phyloP scores from a whole-genome alignment of 2,113 vertebrate species.

The Syrrhaptes paradoxus region DNA sequence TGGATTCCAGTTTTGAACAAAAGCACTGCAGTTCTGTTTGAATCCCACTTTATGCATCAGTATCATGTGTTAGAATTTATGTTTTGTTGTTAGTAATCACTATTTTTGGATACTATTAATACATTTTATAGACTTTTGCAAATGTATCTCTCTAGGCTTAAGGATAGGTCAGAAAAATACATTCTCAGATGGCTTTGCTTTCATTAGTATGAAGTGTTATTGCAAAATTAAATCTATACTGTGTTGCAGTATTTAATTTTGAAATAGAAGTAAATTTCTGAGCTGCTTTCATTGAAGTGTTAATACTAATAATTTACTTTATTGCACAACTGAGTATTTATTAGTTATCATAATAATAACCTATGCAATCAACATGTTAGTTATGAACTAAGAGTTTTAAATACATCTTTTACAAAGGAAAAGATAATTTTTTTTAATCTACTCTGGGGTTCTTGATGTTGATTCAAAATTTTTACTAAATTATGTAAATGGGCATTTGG shows the following conservation, averaged over 20 bases:
- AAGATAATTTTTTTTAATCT: neutral
- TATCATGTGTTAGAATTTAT: neutral
- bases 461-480: neutral
- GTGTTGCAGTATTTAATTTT: neutral
- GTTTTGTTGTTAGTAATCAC: neutral
- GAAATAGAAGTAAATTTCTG: neutral
- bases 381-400: neutral
- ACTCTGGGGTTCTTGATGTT: neutral
- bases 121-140: neutral
- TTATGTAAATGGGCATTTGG: neutral
- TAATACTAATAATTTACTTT: neutral
- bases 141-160: neutral
- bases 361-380: neutral
- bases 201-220: neutral
- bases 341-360: neutral
- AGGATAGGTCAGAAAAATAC: neutral
- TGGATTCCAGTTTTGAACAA: neutral
- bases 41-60: neutral
- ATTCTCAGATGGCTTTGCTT: neutral
- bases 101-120: neutral
- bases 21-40: neutral
- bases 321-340: neutral
- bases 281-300: neutral
- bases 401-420: neutral
- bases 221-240: neutral